Conservation (phyloP, 2,888 invertebrate species). For the Eulithis testata region DNA sequence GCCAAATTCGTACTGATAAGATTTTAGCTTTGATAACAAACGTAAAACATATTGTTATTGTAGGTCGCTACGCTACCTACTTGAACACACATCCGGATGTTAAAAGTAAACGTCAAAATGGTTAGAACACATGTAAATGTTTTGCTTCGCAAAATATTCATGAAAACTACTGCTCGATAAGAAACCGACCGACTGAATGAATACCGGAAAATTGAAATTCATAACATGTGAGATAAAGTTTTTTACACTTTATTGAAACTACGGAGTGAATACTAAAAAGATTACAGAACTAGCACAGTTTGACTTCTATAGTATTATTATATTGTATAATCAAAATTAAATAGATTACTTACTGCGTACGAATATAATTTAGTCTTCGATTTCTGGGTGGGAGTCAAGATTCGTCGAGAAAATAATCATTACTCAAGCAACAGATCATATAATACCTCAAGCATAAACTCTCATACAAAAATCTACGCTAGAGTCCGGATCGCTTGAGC, state of each 20-base stretch:
- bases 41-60: too few relatives aligned
- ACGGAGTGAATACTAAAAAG: slow-evolving; percentile 35
- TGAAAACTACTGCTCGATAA: slow-evolving; percentile 48
- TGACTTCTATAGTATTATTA: neutral
- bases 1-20: slow-evolving; percentile 1
- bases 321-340: too few relatives aligned
- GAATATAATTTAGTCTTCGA: too few relatives aligned
- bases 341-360: too few relatives aligned
- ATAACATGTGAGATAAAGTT: slow-evolving; percentile 30
- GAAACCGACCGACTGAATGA: slow-evolving; percentile 38
- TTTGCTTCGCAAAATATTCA: slow-evolving; percentile 48
- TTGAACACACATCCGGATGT: slow-evolving; percentile 39
- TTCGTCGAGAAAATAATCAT: too few relatives aligned
- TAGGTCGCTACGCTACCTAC: slow-evolving; percentile 31
- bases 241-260: slow-evolving; percentile 30
- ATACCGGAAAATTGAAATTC: slow-evolving; percentile 30
- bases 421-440: too few relatives aligned
- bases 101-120: slow-evolving; percentile 32
- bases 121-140: slow-evolving; percentile 42
- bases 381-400: too few relatives aligned
- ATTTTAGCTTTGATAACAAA: slow-evolving; percentile 8
- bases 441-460: too few relatives aligned
- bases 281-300: neutral
- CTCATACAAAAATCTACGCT: too few relatives aligned
- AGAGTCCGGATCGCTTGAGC: too few relatives aligned